These are phyloP conservation scores for Dicranocentrus wangi DNA, from an alignment of 2,888 invertebrate genomes.

Conservation along the genomic window DNA sequence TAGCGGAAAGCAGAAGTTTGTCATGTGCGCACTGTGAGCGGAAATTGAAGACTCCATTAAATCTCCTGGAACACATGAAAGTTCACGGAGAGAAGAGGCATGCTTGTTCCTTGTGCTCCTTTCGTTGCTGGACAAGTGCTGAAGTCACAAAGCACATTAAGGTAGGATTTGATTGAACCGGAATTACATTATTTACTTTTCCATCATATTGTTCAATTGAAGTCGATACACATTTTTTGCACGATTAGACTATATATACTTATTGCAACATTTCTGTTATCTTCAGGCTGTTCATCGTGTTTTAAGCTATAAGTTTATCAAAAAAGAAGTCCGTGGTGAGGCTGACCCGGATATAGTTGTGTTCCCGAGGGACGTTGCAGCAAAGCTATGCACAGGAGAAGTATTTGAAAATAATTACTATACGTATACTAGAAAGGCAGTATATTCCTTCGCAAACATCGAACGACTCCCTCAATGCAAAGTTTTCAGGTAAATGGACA, in stretches of 20 bases:
- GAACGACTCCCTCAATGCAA: slow-evolving; percentile 80
- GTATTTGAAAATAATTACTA: slow-evolving; percentile 64
- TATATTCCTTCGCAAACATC: slow-evolving; percentile 80
- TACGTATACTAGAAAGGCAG: slow-evolving; percentile 35
- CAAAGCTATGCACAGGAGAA: slow-evolving; percentile 30
- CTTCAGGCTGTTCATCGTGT: slow-evolving; percentile 72
- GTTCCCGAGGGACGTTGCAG: slow-evolving; percentile 70
- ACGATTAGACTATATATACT: too few relatives aligned
- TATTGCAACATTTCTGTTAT: too few relatives aligned
- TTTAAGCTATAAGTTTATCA: slow-evolving; percentile 70
- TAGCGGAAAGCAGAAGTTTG: slow-evolving; percentile 74
- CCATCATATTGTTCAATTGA: too few relatives aligned
- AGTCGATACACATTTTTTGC: too few relatives aligned
- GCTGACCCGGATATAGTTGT: slow-evolving; percentile 71
- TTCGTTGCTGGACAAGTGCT: slow-evolving; percentile 72
- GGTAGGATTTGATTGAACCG: too few relatives aligned
- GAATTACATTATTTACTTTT: too few relatives aligned
- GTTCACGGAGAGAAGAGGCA: slow-evolving; percentile 79
- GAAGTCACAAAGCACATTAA: slow-evolving; percentile 71
- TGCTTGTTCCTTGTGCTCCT: slow-evolving; percentile 79
- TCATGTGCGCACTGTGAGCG: slow-evolving; percentile 78
- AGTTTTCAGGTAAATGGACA: slow-evolving; percentile 78
- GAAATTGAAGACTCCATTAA: slow-evolving; percentile 75
- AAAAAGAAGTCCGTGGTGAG: slow-evolving; percentile 69
- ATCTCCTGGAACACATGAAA: slow-evolving; percentile 79